These are phyloP conservation scores for Holacanthus passer DNA, from an alignment of 2,113 vertebrate genomes.

Conservation along the genomic window DNA sequence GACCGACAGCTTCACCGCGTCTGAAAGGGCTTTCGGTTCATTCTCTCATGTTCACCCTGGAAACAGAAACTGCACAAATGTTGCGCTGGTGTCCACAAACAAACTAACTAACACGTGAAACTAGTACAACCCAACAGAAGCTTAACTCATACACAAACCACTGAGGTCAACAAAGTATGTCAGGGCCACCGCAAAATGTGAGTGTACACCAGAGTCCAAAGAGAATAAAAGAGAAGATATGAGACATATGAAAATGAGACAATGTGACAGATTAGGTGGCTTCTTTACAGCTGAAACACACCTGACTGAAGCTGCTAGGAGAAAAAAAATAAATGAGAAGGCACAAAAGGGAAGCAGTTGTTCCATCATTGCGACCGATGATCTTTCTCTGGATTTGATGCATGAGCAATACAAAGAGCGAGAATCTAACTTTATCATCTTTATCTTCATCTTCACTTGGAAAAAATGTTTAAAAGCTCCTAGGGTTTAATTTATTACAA, in stretches of 20 bases:
- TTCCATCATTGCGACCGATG: not conserved
- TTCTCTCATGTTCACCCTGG: conserved; percentile 20
- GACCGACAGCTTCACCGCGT: not conserved
- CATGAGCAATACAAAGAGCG: not conserved
- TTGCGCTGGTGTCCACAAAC: conserved; percentile 8
- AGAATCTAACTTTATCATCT: not conserved
- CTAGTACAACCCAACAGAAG: not conserved
- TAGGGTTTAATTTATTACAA: not conserved
- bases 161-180: not conserved
- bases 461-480: not conserved
- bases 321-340: not conserved
- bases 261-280: not conserved
- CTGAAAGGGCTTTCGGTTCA: not conserved
- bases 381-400: not conserved
- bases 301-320: not conserved
- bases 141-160: not conserved
- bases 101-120: conserved; percentile 5
- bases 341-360: not conserved
- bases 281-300: too few relatives aligned
- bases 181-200: not conserved
- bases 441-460: not conserved
- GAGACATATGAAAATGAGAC: not conserved
- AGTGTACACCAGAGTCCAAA: not conserved
- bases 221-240: not conserved
- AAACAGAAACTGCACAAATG: conserved; percentile 29